Conservation (phyloP, 2,888 invertebrate species). For the Oscheius myriophilus region DNA sequence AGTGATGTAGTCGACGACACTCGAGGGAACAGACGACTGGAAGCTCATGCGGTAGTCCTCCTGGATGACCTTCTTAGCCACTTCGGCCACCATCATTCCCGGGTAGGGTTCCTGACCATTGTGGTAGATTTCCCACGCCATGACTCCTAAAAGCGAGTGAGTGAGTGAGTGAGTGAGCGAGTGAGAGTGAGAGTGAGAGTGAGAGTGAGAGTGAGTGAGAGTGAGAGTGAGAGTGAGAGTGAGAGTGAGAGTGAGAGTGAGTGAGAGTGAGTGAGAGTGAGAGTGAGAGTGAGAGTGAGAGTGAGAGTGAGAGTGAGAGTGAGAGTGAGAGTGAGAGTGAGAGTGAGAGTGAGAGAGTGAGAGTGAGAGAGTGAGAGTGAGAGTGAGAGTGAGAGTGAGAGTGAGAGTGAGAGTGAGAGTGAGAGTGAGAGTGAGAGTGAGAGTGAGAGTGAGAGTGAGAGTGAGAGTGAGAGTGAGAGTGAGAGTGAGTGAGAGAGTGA, state of each 20-base stretch:
- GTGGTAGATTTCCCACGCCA: slow-evolving; percentile 53
- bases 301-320: no score
- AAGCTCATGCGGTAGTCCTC: slow-evolving; percentile 15
- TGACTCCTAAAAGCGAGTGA: slow-evolving; percentile 22
- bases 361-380: no score
- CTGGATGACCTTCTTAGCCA: background rate
- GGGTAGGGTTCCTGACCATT: slow-evolving; percentile 60
- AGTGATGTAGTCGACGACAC: slow-evolving; percentile 12
- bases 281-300: no score
- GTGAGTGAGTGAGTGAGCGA: no score
- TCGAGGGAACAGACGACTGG: background rate
- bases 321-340: background rate
- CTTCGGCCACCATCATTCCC: slow-evolving; percentile 44
- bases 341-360: no score
- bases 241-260: no score
- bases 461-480: no score
- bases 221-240: background rate
- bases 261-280: background rate
- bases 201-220: no score
- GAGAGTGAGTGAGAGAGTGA: no score
- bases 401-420: no score
- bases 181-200: no score
- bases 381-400: no score
- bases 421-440: background rate
- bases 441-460: background rate